phyloP scores from a whole-genome alignment of 1,140 invertebrate species.

The Paraescarpia echinospica region DNA sequence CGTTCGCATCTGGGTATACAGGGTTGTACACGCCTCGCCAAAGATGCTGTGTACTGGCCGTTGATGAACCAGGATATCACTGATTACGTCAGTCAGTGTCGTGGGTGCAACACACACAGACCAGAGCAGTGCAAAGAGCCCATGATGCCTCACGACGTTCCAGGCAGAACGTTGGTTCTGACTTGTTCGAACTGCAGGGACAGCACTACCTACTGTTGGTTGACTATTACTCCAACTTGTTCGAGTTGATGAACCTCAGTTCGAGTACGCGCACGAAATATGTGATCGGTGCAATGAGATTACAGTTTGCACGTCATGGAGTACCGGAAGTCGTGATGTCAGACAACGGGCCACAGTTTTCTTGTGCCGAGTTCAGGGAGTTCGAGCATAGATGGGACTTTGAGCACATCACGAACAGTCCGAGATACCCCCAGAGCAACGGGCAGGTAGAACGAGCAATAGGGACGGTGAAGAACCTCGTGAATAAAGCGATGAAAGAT shows the following conservation, averaged over 20 bases:
- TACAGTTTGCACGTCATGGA: constrained; percentile 35
- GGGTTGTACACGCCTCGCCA: constrained; percentile 29
- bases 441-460: no score
- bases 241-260: constrained; percentile 28
- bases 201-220: constrained; percentile 31
- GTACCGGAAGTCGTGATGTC: no score
- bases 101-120: constrained; percentile 10
- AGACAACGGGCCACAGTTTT: constrained; percentile 39
- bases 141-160: constrained; percentile 15
- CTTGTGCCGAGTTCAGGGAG: no score
- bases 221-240: constrained; percentile 35
- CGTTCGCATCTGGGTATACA: background rate
- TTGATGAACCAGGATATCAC: constrained; percentile 32
- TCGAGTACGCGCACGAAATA: constrained; percentile 19
- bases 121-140: constrained; percentile 17
- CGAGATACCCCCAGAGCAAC: no score
- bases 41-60: constrained; percentile 37
- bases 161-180: constrained; percentile 25
- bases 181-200: constrained; percentile 28
- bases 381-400: no score
- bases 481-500: constrained; percentile 33
- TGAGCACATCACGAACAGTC: no score
- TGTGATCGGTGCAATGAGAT: constrained; percentile 34
- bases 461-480: constrained; percentile 35
- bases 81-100: constrained; percentile 21